Base-by-base conservation (phyloP, 1,140 invertebrate genomes). In the Temnothorax longispinosus region DNA sequence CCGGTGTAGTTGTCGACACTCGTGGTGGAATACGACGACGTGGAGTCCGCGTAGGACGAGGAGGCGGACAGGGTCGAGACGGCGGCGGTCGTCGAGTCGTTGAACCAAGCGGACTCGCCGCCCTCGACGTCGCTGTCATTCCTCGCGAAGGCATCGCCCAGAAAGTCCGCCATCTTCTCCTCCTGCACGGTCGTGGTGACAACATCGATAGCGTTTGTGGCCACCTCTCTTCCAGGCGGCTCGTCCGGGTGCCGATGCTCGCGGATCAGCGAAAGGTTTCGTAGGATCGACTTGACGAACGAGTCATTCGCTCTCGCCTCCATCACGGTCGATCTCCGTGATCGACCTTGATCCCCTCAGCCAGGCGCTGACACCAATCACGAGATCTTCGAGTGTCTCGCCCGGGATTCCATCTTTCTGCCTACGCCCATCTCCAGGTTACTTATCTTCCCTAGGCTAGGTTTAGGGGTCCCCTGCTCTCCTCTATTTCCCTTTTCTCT, bases 1-100 rank as follows among this genome's bases (percentile, higher is more conserved):
- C 93, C 80, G 64, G 94, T 95, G 80, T 94, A 94, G 67, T 95
- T 95, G 56, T 95, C 94, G 32, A 78, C 85, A 6, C 77, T 92
- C n/a, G 87, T 85, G n/a, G 89, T 89, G 27, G 89, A 86, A 21
- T 88, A 87, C 1, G 89, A 87, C 18, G 71, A 81, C 8, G 77
- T 75, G 2, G 77, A 87, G 32, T 74, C 81, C 13, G 35, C 82
- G 58, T 77, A 65, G 3, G 75, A 86, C 32, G 80, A 69, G 4
- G 80, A 82, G 21, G 50, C 67, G 21, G 88, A 44, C 72, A 71
- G 18, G 47, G 60, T 71, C 71, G 82, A 81, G 38, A 85, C 38
- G 47, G 84, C 77, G 18, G 81, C 86, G 44, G 76, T 87, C 47
- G 87, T 76, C 38, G 90, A 78, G 3, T 92, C 92, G 44, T 92